These are phyloP conservation scores for Artemia sinica DNA, from an alignment of 2,888 invertebrate species.

Conservation along the genomic window DNA sequence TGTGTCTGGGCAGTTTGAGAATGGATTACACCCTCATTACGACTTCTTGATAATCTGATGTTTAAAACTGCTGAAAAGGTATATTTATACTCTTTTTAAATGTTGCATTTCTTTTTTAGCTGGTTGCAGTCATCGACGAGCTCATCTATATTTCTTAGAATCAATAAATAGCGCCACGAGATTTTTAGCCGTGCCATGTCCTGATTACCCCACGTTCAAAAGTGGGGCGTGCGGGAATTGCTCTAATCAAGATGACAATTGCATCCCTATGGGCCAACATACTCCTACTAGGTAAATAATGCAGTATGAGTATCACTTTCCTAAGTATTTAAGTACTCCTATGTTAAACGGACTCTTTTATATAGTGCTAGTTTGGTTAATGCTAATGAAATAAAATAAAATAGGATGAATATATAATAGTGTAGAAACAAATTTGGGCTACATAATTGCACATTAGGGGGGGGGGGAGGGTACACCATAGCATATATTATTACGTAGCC, in stretches of 20 bases:
- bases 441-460: too few species aligned
- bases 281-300: not conserved
- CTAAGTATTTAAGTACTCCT: not conserved
- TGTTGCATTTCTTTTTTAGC: not conserved
- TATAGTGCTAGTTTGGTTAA: too few species aligned
- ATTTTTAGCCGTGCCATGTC: conserved; percentile 7
- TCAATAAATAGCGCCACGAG: not conserved
- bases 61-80: too few species aligned
- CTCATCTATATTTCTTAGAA: not conserved
- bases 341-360: not conserved
- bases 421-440: too few species aligned
- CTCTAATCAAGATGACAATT: not conserved
- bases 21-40: too few species aligned
- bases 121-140: conserved; percentile 4
- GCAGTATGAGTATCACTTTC: not conserved
- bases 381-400: too few species aligned
- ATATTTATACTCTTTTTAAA: too few species aligned
- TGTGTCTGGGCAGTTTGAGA: too few species aligned
- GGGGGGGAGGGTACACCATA: too few species aligned
- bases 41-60: too few species aligned
- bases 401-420: too few species aligned
- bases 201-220: conserved; percentile 6
- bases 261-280: not conserved
- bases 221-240: not conserved
- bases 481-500: too few species aligned